Percentiles rank a stretch among this genome's conserved stretches.
Evolutionary conservation across 1,140 invertebrate genomes (phyloP).

Genomic region (Ceratosolen fusciceps): DNA sequence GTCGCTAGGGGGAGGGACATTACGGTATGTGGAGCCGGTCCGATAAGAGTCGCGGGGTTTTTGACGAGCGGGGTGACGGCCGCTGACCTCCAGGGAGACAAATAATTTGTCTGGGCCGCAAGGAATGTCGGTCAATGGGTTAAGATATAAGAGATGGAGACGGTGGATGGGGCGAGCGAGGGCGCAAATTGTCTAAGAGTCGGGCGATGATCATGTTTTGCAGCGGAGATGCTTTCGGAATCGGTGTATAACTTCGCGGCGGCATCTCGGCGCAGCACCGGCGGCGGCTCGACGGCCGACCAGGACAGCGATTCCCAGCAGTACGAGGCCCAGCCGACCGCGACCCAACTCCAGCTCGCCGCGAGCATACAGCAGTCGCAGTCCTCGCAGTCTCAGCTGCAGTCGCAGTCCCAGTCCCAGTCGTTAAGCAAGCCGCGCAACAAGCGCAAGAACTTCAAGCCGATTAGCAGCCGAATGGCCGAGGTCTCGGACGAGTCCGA

Average conservation of each 20-base stretch:
- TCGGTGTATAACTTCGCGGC: constrained; percentile 71
- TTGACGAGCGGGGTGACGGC: too few relatives aligned
- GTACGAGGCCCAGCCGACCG: constrained; percentile 48
- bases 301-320: constrained; percentile 68
- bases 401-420: background rate
- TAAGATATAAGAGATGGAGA: too few relatives aligned
- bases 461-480: constrained; percentile 73
- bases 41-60: too few relatives aligned
- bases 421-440: constrained; percentile 65
- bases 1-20: too few relatives aligned
- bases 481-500: constrained; percentile 70
- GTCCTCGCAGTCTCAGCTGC: background rate
- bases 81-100: too few relatives aligned
- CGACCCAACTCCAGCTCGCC: constrained; percentile 63
- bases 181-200: background rate
- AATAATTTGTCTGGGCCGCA: too few relatives aligned
- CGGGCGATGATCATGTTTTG: constrained; percentile 2
- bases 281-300: constrained; percentile 55
- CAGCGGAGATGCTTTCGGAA: constrained; percentile 72
- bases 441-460: constrained; percentile 75
- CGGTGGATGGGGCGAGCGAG: too few relatives aligned
- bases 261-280: constrained; percentile 62
- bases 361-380: constrained; percentile 60
- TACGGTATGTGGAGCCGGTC: too few relatives aligned
- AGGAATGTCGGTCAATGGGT: too few relatives aligned